Evolutionary conservation across 2,888 invertebrate species (phyloP), one percentile per base, ranked within the genome.

Genomic region (Apodemia duryi): DNA sequence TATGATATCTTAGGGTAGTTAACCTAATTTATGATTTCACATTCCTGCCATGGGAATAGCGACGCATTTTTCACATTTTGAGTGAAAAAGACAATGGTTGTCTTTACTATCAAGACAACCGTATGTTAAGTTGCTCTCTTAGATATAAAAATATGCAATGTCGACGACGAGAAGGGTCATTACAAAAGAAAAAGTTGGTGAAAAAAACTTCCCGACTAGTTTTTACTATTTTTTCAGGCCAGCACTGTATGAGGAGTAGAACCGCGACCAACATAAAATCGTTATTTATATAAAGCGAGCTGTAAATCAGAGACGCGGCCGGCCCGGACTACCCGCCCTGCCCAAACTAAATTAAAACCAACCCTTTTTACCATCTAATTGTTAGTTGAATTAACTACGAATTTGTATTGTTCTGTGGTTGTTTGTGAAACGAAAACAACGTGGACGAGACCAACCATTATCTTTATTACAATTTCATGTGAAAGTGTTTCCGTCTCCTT

Each of bases 301-400:
- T 64, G 64, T 67, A 67, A 64, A 65, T 65, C 64, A 63, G 67
- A 49, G 49, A 49, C 46, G n/a, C 51, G 63, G 62, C n/a, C 49
- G 60, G 62, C 32, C 38, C 54, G 29, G 29, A 29, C 29, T 38
- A 29, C 54, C 62, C 43, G 10, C 43, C 60, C 41, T 60, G 52
- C 49, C 62, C 60, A 35, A 49, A 46, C 13, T 29, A 54, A 62
- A 60, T 49, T 35, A 35, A 41, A 63, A 52, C 46, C 46, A 63
- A 60, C 62, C 35, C 49, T 57, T 11, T 43, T 63, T 49, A 60
- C 49, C 38, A 6, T 54, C 35, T 29, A 65, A 43, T n/a, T 54
- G 28, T 54, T 65, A 43, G 38, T 61, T 52, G 32, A 60, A 60
- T 60, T 60, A 60, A 60, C 60, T 60, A 35, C 60, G n/a, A 60